Evolutionary conservation across 2,113 vertebrate genomes (phyloP).

Genomic region (Paramormyrops kingsleyae): DNA sequence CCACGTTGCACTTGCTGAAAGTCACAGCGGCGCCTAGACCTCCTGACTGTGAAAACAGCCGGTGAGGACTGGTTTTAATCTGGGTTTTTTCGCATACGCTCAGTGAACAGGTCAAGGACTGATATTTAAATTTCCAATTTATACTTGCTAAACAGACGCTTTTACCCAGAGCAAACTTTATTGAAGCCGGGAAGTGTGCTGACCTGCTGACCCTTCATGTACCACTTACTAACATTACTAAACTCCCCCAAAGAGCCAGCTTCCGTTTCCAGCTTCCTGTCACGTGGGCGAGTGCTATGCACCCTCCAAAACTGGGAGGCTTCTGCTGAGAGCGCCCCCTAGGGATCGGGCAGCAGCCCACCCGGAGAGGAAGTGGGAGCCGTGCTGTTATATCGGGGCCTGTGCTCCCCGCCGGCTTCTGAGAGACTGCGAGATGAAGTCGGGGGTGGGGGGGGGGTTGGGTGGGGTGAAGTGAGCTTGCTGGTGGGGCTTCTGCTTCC

Average conservation of each 20-base stretch:
- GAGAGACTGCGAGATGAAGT: background rate
- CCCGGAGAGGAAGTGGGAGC: background rate
- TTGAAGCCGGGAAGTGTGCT: background rate
- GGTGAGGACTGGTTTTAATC: background rate
- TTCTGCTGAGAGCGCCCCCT: background rate
- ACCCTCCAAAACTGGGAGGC: background rate
- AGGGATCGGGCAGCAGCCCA: background rate
- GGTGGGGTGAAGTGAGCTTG: background rate
- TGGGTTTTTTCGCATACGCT: background rate
- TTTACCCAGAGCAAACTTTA: background rate
- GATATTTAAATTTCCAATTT: constrained; percentile 6
- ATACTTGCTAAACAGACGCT: background rate
- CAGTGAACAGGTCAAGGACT: background rate
- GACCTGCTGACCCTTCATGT: background rate
- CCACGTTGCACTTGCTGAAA: background rate
- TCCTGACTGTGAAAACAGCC: background rate
- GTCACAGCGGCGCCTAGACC: background rate
- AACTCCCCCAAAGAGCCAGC: background rate
- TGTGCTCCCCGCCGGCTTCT: constrained; percentile 23
- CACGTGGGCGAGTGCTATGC: background rate
- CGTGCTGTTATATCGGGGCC: constrained; percentile 23
- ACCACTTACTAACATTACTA: background rate
- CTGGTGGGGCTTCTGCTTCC: background rate
- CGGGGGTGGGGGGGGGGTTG: constrained; percentile 19
- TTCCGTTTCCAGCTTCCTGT: background rate